These are phyloP conservation scores for Ondatra zibethicus DNA, from an alignment of 2,113 vertebrate species.

Conservation along the genomic window DNA sequence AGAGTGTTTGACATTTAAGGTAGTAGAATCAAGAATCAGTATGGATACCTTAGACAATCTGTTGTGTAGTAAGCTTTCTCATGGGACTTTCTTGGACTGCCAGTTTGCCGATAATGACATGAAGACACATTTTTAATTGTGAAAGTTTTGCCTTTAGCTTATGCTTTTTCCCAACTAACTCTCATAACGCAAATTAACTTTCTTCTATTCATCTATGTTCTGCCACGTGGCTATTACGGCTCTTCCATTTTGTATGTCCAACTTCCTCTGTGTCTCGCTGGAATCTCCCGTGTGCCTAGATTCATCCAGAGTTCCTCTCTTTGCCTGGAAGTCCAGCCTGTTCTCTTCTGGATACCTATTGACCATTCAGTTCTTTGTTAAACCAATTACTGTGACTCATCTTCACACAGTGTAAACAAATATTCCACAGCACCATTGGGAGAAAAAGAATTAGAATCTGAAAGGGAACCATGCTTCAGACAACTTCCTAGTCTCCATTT, in stretches of 20 bases:
- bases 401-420: neutral
- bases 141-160: neutral
- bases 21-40: conserved; percentile 1
- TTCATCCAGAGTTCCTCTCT: neutral
- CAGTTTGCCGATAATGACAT: neutral
- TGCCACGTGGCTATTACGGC: neutral
- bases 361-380: too few species aligned
- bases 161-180: neutral
- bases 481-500: neutral
- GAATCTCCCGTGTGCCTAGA: neutral
- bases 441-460: neutral
- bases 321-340: neutral
- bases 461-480: conserved; percentile 16
- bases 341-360: neutral
- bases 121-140: neutral
- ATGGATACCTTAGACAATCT: neutral
- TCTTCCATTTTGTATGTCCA: neutral
- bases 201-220: neutral
- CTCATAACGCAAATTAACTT: neutral
- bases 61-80: neutral
- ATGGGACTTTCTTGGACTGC: neutral
- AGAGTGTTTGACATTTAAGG: neutral
- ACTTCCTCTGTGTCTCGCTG: neutral
- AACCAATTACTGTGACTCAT: neutral
- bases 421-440: neutral